Evolutionary conservation across 2,113 vertebrate species (phyloP).

Genomic region (Hemiscyllium ocellatum): DNA sequence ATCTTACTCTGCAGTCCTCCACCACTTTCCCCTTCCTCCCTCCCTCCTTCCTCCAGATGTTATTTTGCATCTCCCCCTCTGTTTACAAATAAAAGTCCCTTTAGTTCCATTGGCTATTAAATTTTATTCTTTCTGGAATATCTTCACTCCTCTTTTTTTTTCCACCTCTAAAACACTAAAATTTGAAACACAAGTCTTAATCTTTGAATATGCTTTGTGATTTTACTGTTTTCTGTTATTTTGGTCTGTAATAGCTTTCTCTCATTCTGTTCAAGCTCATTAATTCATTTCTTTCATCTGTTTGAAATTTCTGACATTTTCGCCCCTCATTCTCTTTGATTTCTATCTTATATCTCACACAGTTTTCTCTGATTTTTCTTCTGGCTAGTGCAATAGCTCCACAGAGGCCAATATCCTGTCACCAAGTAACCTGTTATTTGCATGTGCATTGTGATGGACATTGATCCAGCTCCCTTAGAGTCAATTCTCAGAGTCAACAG

Average conservation of each 20-base stretch:
- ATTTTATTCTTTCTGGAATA: not conserved
- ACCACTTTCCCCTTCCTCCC: not conserved
- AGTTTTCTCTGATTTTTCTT: conserved; percentile 14
- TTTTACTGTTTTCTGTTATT: not conserved
- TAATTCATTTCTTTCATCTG: not conserved
- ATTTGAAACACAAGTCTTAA: not conserved
- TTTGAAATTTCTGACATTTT: not conserved
- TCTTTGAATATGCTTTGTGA: not conserved
- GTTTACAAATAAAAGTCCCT: not conserved
- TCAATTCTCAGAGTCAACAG: too few relatives aligned
- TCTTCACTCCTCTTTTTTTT: not conserved
- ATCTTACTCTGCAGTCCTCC: not conserved
- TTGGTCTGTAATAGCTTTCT: not conserved
- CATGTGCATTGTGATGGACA: too few relatives aligned
- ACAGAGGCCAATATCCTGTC: too few relatives aligned
- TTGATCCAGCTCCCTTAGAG: too few relatives aligned
- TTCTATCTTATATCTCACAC: not conserved
- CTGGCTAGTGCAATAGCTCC: too few relatives aligned
- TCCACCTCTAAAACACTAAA: not conserved
- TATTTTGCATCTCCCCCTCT: too few relatives aligned
- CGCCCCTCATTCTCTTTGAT: not conserved
- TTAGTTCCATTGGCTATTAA: not conserved
- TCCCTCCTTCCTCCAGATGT: not conserved
- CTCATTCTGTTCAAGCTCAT: not conserved
- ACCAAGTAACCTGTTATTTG: too few relatives aligned